phyloP scores from a whole-genome alignment of 2,113 vertebrate genomes.

The Lipophrys pholis region DNA sequence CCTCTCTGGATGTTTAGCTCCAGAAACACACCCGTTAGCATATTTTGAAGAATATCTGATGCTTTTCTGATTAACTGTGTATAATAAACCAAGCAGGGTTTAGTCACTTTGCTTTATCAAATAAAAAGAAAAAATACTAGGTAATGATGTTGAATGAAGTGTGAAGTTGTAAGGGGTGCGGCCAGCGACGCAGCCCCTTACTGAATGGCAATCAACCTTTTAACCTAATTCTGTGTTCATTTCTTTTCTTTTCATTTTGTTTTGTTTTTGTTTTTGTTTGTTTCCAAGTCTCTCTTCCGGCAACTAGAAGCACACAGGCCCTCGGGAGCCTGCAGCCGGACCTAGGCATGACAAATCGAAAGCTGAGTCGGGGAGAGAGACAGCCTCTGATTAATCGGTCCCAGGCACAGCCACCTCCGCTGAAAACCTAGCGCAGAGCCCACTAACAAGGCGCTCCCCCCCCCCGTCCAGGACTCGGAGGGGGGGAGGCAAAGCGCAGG shows the following conservation, averaged over 20 bases:
- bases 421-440: conserved; percentile 71
- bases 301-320: conserved; percentile 82
- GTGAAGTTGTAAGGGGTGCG: conserved; percentile 52
- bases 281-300: conserved; percentile 83
- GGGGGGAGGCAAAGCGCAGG: conserved; percentile 63
- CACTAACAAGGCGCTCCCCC: conserved; percentile 81
- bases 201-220: conserved; percentile 61
- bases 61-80: conserved; percentile 42
- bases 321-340: conserved; percentile 82
- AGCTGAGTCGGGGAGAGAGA: conserved; percentile 80
- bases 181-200: conserved; percentile 56
- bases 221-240: conserved; percentile 83
- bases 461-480: conserved; percentile 74
- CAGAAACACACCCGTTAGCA: conserved; percentile 6
- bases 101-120: conserved; percentile 12
- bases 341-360: conserved; percentile 83
- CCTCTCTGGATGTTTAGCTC: conserved; percentile 23
- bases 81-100: conserved; percentile 20
- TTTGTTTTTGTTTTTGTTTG: conserved; percentile 66
- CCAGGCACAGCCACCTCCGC: conserved; percentile 71
- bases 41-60: conserved; percentile 10
- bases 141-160: conserved; percentile 49
- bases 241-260: conserved; percentile 80
- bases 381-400: conserved; percentile 79
- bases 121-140: not conserved